These are phyloP conservation scores for Antigone vipio DNA, from an alignment of 2,113 vertebrate genomes.

Conservation along the genomic window DNA sequence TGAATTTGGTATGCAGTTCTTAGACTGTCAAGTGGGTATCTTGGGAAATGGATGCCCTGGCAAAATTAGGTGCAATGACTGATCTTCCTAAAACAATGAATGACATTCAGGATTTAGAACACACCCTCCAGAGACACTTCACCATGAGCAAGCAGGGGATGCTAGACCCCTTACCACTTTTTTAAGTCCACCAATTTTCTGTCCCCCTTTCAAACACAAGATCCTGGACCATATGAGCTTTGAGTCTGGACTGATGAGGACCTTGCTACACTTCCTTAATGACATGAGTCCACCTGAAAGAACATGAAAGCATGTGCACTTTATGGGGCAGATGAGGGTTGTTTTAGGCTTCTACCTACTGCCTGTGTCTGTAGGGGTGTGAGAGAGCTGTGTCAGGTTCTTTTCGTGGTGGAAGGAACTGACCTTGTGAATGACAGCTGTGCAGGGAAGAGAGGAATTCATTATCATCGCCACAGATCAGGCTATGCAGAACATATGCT, in stretches of 20 bases:
- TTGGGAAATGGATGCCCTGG: not conserved
- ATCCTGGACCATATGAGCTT: not conserved
- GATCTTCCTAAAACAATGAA: not conserved
- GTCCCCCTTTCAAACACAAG: not conserved
- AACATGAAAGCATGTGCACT: fast-evolving
- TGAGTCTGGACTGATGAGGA: not conserved
- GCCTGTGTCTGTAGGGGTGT: not conserved
- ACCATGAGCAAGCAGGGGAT: not conserved
- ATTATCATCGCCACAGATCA: not conserved
- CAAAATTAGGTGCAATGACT: not conserved
- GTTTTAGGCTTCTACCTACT: not conserved
- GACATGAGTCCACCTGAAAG: not conserved
- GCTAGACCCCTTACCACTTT: not conserved
- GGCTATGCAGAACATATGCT: not conserved
- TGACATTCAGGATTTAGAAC: not conserved
- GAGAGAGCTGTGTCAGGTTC: not conserved
- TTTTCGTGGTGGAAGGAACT: not conserved
- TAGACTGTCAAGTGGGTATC: not conserved
- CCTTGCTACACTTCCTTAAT: not conserved
- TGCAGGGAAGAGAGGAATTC: not conserved
- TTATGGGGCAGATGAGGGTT: not conserved
- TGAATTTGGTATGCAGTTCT: not conserved
- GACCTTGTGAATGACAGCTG: not conserved
- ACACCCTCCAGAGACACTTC: not conserved
- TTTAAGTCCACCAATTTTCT: not conserved